These are phyloP conservation scores for Eueremaeus valkanovi DNA, from an alignment of 2,888 invertebrate species.

Conservation along the genomic window DNA sequence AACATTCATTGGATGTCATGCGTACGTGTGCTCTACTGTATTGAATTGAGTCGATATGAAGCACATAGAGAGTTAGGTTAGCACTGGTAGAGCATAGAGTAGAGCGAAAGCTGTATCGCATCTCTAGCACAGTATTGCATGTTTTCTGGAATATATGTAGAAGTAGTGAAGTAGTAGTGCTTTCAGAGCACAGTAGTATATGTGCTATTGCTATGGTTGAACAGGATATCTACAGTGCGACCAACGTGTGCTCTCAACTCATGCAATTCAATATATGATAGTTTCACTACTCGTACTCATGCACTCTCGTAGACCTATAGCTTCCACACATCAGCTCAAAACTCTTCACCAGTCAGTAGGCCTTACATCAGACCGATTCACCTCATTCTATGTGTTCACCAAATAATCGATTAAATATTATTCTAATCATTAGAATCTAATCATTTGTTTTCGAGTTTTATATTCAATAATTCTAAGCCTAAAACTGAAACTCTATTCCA, in stretches of 20 bases:
- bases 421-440: neutral
- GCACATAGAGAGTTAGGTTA: constrained; percentile 24
- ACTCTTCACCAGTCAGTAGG: constrained; percentile 1
- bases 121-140: neutral
- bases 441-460: neutral
- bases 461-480: too few species aligned
- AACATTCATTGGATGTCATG: neutral
- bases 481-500: neutral
- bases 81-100: neutral
- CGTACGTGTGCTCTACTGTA: constrained; percentile 23
- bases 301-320: constrained; percentile 17
- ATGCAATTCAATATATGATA: constrained; percentile 35
- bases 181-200: constrained; percentile 10
- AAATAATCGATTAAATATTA: constrained; percentile 3
- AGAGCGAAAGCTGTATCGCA: constrained; percentile 3
- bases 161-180: neutral
- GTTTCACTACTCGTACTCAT: constrained; percentile 8
- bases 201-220: constrained; percentile 26
- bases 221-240: constrained; percentile 32
- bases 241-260: constrained; percentile 27
- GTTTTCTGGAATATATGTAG: constrained; percentile 11
- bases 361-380: neutral
- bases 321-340: neutral
- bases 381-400: constrained; percentile 8
- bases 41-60: constrained; percentile 32